Evolutionary conservation across 1,140 invertebrate species (phyloP).

Genomic region (Papilio aristodemus): DNA sequence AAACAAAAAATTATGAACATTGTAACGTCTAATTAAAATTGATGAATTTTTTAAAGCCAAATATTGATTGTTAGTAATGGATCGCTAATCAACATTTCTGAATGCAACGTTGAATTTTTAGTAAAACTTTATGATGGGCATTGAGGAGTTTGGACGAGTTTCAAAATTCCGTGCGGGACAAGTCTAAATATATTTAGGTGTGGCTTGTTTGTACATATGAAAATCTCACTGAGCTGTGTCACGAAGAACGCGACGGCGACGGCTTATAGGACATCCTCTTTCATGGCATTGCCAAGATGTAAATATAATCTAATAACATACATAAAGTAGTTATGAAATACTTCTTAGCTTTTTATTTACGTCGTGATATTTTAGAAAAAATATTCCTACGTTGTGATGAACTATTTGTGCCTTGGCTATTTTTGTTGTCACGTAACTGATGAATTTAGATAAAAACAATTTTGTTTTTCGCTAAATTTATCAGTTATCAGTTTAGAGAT

Average conservation of each 20-base stretch:
- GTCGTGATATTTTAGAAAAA: neutral
- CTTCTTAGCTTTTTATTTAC: neutral
- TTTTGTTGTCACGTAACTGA: slow-evolving; percentile 4
- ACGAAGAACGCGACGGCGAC: slow-evolving; percentile 8
- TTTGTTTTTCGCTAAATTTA: neutral
- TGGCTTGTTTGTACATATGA: slow-evolving; percentile 22
- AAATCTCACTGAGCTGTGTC: slow-evolving; percentile 10
- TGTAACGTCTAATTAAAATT: no score
- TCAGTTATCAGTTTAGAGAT: neutral
- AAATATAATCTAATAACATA: slow-evolving; percentile 17
- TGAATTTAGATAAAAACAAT: slow-evolving; percentile 5
- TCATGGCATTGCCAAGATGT: slow-evolving; percentile 15
- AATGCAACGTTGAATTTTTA: slow-evolving; percentile 11
- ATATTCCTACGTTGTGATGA: neutral
- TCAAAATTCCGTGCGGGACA: slow-evolving; percentile 22
- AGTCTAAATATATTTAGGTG: slow-evolving; percentile 27
- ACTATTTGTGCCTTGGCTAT: neutral
- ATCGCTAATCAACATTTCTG: neutral
- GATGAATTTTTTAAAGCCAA: neutral
- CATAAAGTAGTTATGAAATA: neutral
- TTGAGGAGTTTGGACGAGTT: slow-evolving; percentile 24
- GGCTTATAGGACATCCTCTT: neutral
- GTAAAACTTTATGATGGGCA: slow-evolving; percentile 11
- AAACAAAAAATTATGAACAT: no score
- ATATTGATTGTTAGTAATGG: neutral